Conservation (phyloP, 2,797 vertebrate species). For the Gadopsis marmoratus region DNA sequence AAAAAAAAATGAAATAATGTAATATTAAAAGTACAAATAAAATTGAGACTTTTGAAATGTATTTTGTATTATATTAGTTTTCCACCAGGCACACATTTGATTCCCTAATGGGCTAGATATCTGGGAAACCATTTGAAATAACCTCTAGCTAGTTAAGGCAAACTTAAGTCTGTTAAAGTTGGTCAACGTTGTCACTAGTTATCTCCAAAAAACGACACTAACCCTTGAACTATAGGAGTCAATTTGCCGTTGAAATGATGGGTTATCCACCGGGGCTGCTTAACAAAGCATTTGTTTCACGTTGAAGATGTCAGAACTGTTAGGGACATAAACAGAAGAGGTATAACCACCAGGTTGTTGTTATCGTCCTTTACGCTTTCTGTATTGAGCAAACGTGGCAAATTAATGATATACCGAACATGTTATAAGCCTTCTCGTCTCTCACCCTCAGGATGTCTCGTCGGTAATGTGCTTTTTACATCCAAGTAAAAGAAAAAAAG, state of each 20-base stretch:
- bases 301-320: not conserved
- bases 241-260: not conserved
- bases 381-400: not conserved
- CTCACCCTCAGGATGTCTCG: not conserved
- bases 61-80: too few species aligned
- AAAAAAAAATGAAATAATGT: not conserved
- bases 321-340: not conserved
- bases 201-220: not conserved
- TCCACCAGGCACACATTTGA: not conserved
- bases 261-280: not conserved
- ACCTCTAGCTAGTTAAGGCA: not conserved
- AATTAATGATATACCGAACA: not conserved
- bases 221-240: not conserved
- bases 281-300: not conserved
- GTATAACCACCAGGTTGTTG: not conserved
- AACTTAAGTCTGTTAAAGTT: not conserved
- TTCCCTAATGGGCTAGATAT: not conserved
- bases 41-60: not conserved
- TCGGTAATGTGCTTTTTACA: not conserved
- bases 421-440: not conserved
- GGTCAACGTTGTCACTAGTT: not conserved
- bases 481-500: slow-evolving; percentile 2
- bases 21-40: not conserved
- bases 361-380: not conserved
- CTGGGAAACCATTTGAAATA: slow-evolving; percentile 11